A percentile compares a stretch with the other conserved stretches of the same genome.
phyloP scores from a whole-genome alignment of 2,113 vertebrate species.

The Thermophis baileyi region DNA sequence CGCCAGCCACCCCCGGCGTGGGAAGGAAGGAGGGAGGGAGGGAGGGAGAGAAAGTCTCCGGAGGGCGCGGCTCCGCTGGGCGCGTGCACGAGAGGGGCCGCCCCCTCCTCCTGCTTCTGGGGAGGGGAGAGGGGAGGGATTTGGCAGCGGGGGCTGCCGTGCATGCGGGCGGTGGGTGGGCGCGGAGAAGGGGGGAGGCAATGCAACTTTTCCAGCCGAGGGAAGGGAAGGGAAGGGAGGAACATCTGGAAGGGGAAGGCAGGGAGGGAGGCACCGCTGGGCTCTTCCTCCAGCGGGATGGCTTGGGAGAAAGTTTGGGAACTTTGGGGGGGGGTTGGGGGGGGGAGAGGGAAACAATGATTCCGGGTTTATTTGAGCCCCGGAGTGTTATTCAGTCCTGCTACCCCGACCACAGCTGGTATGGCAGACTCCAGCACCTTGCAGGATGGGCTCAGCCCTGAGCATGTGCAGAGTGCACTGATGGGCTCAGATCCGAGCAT shows the following conservation, averaged over 20 bases:
- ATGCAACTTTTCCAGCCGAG: background rate
- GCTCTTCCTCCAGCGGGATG: background rate
- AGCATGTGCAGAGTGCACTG: too few relatives aligned
- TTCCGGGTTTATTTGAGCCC: background rate
- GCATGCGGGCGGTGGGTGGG: too few relatives aligned
- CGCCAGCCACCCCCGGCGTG: background rate
- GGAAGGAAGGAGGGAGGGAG: background rate
- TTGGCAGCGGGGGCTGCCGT: background rate
- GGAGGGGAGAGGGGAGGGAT: background rate
- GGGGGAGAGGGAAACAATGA: background rate
- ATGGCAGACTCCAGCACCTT: background rate
- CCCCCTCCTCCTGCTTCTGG: background rate
- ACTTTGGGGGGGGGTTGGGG: background rate
- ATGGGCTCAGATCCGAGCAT: background rate
- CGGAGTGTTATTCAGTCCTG: too few relatives aligned
- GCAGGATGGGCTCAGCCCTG: background rate
- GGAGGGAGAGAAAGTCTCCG: slow-evolving; percentile 62
- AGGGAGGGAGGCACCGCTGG: background rate
- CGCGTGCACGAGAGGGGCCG: background rate
- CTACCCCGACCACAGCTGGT: background rate
- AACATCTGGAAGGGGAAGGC: slow-evolving; percentile 56
- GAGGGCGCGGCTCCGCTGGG: slow-evolving; percentile 36
- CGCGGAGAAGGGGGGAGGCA: background rate
- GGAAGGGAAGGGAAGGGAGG: slow-evolving; percentile 4
- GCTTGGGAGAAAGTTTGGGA: background rate